These are phyloP conservation scores for Tenthredo distinguenda DNA, from an alignment of 2,888 invertebrate genomes.

Conservation along the genomic window DNA sequence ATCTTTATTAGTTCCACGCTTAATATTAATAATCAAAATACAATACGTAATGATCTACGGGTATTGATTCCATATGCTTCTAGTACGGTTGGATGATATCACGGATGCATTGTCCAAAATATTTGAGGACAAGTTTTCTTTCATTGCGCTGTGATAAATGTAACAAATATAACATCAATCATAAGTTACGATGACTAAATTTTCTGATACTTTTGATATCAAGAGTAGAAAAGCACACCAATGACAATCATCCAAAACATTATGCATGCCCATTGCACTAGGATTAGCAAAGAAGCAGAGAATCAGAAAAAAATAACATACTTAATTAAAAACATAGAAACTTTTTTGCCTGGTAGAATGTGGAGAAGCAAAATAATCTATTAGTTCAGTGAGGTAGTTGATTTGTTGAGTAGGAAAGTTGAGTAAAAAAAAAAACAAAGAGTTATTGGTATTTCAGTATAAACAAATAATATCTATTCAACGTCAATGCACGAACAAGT, in stretches of 20 bases:
- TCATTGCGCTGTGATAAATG: conserved; percentile 62
- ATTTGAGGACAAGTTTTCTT: conserved; percentile 63
- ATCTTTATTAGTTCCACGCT: neutral
- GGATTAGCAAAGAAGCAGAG: neutral
- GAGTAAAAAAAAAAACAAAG: neutral
- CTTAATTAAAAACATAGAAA: neutral
- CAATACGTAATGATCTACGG: conserved; percentile 17
- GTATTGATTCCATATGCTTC: conserved; percentile 51
- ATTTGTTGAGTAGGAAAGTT: neutral
- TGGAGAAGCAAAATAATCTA: neutral
- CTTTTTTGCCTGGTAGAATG: neutral
- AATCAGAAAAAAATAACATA: neutral
- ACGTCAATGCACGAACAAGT: neutral
- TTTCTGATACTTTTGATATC: neutral
- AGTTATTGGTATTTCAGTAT: neutral
- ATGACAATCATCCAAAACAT: neutral
- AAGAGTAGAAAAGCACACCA: conserved; percentile 1
- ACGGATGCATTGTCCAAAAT: conserved; percentile 52
- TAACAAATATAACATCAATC: conserved; percentile 17
- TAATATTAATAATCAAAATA: neutral
- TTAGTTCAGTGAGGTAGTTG: neutral
- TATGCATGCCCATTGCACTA: neutral
- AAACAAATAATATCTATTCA: conserved; percentile 12
- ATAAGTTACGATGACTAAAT: neutral
- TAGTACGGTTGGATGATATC: conserved; percentile 38